Evolutionary conservation across 2,113 vertebrate species (phyloP), one percentile per base, ranked within the genome.

Genomic region (Datnioides undecimradiatus): DNA sequence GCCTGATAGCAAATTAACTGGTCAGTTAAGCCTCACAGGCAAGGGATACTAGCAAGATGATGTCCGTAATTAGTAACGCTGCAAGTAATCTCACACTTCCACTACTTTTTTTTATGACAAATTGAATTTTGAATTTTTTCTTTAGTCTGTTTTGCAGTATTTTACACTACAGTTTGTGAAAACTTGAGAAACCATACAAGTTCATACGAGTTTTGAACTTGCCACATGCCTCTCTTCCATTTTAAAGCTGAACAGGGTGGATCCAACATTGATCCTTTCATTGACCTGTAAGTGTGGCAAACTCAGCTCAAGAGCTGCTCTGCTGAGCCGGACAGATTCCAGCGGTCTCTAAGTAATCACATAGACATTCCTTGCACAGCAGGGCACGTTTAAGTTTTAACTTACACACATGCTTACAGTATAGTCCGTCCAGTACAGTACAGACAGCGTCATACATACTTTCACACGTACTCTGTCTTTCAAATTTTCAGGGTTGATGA

Each of bases 311-410:
- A 62, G 76, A 83, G 79, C 73, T 43, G 41, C 38, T 81, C 34
- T 76, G 81, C 73, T 88, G 73, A 87, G 82, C 68, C 46, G 48
- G 78, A 87, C 85, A 81, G 72, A 90, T 88, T 91, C 84, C 88
- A 85, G 65, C 43, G 19, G 67, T 76, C 80, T 79, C 68, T 17
- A 57, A 84, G 86, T 65, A 87, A 87, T 86, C 85, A 79, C 80
- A 64, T 68, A 83, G 76, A 73, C 87, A 89, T 90, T 91, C 82
- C 84, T 87, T 75, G 63, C 83, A 73, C 87, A 79, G 85, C 87
- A 79, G 83, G 80, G 4, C 75, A 73, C 12, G 9, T 73, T 80
- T 62, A 43, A 23, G 73, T 74, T 74, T 80, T 62, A 76, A 84
- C 66, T 69, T 65, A 79, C 73, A 64, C 74, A 58, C 57, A 76